Evolutionary conservation across 2,888 invertebrate species (phyloP), one percentile per base, ranked within the genome.

Genomic region (Electrophaes corylata): DNA sequence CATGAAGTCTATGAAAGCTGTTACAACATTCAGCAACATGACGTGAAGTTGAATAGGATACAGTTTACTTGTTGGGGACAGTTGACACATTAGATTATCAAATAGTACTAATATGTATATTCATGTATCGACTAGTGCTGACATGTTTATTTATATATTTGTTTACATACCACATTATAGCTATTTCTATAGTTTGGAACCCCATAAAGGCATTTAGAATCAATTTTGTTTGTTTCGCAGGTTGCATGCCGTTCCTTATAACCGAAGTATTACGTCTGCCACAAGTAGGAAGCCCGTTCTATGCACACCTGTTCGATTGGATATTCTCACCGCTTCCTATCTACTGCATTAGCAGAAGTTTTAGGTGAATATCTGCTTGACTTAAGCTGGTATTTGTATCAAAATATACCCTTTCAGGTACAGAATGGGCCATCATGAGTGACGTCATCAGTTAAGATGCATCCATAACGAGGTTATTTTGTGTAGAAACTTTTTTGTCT

Each of bases 251-350:
- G 20, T 94, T 95, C 70, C 84, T 96, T 64, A 93, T 95, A 51
- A 94, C 96, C 0, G 92, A 94, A 69, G 94, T 97, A 8, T 85
- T 97, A 72, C 90, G 92, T 45, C 88, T 94, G 54, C 95, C 95
- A 0, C 87, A 92, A 62, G 91, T 96, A 16, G 93, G 94, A 26
- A 92, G 95, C 60, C 87, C 93, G 55, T 84, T 94, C 57, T 92
- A 95, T 31, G 94, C 95, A 0, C 78, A 93, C 52, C 71, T 89
- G 8, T 88, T 97, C 45, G 94, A 95, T 72, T 95, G 95, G 94
- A 75, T 95, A 48, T 96, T 96, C 79, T 87, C 96, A 43, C 76
- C 94, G 2, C 91, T 96, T 49, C 97, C 97, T 0, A 95, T 96
- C 62, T 91, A 91, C 74, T 89, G 88, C 66, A 76, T 91, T 45